Percentiles rank a stretch among this genome's conserved stretches.
Conservation (phyloP, 2,797 vertebrate species). For the Gallinago nigripennis region DNA sequence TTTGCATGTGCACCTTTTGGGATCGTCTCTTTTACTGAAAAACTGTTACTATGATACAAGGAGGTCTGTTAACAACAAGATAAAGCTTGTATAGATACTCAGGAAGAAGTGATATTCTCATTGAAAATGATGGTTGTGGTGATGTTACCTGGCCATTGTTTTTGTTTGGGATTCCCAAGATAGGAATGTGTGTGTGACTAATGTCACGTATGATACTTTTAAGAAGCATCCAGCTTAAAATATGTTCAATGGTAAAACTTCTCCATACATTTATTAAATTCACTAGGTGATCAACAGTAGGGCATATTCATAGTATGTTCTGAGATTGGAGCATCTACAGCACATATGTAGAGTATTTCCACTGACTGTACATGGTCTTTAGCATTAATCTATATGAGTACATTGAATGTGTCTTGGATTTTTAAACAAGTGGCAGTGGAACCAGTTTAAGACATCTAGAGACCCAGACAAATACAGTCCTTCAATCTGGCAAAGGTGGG, state of each 20-base stretch:
- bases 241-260: neutral
- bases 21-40: neutral
- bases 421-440: neutral
- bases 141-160: neutral
- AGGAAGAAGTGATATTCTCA: neutral
- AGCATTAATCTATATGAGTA: neutral
- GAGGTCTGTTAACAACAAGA: neutral
- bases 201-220: neutral
- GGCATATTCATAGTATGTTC: neutral
- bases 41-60: neutral
- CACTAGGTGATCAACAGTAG: neutral
- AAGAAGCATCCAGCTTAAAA: neutral
- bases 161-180: neutral
- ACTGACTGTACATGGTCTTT: neutral
- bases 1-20: neutral
- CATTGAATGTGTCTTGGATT: neutral
- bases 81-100: neutral
- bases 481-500: neutral
- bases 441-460: neutral
- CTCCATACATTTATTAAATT: neutral
- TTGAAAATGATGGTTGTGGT: neutral
- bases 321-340: neutral
- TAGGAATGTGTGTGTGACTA: neutral
- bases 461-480: neutral
- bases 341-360: neutral